phyloP scores from a whole-genome alignment of 2,797 vertebrate species.

The Buphagus erythrorhynchus region DNA sequence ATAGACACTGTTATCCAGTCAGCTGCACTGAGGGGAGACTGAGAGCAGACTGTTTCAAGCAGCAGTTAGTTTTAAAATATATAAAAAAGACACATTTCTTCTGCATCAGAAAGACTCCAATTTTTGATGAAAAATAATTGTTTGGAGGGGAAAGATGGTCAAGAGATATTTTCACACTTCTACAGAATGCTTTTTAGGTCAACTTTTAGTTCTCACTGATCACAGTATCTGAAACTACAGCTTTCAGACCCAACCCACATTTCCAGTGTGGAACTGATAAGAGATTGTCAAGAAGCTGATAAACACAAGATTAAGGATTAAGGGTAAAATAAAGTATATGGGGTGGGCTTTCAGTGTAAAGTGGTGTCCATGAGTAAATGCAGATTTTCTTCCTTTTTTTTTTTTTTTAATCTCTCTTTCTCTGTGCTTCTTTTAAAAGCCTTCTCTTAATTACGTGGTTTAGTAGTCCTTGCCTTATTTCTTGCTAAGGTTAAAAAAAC shows the following conservation, averaged over 20 bases:
- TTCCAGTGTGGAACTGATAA: not conserved
- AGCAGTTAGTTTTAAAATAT: not conserved
- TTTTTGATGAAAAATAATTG: not conserved
- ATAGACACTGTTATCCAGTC: not conserved
- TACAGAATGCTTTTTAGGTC: not conserved
- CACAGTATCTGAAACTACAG: not conserved
- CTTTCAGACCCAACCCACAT: not conserved
- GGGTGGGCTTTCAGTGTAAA: not conserved
- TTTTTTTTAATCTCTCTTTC: not conserved
- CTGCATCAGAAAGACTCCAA: not conserved
- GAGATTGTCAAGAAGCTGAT: not conserved
- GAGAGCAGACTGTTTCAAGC: not conserved
- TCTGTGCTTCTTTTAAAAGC: not conserved
- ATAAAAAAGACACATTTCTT: not conserved
- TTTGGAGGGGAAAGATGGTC: not conserved
- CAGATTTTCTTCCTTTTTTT: not conserved
- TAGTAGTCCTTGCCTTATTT: not conserved
- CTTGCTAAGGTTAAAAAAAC: not conserved
- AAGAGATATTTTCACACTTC: not conserved
- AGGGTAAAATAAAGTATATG: not conserved
- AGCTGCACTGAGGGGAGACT: not conserved
- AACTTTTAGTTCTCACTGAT: not conserved
- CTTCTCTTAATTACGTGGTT: not conserved
- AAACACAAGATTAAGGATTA: not conserved
- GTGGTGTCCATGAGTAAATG: not conserved